phyloP scores from a whole-genome alignment of 2,888 invertebrate species.

The Trimorus sp. region DNA sequence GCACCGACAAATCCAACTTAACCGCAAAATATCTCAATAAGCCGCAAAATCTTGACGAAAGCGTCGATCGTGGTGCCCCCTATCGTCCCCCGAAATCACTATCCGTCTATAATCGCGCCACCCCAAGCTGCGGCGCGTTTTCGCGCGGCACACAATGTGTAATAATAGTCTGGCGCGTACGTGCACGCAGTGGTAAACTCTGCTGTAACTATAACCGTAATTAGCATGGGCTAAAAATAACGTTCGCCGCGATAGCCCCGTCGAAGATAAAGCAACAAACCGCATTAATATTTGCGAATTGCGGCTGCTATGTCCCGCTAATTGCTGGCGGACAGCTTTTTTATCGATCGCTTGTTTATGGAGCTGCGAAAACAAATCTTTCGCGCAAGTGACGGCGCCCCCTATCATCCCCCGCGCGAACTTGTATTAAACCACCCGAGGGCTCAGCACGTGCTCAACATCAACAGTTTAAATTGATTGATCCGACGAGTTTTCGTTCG shows the following conservation, averaged over 20 bases:
- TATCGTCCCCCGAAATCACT: too few relatives aligned
- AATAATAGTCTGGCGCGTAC: constrained; percentile 10
- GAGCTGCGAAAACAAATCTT: constrained; percentile 25
- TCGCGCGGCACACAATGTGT: constrained; percentile 5
- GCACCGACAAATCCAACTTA: too few relatives aligned
- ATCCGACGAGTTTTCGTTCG: constrained; percentile 22
- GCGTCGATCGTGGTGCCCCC: too few relatives aligned
- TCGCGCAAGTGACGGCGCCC: constrained; percentile 33
- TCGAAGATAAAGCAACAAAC: constrained; percentile 28
- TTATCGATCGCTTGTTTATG: not conserved
- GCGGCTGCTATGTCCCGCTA: constrained; percentile 9
- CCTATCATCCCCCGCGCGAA: not conserved
- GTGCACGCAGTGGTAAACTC: constrained; percentile 3
- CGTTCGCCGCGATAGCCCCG: constrained; percentile 2
- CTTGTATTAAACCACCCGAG: constrained; percentile 4
- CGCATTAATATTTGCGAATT: constrained; percentile 36
- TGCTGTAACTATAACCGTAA: constrained; percentile 31
- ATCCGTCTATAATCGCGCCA: too few relatives aligned
- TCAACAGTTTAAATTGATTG: constrained; percentile 50
- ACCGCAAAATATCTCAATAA: too few relatives aligned
- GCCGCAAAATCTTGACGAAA: too few relatives aligned
- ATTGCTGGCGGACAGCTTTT: constrained; percentile 9
- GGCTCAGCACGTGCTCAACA: constrained; percentile 47
- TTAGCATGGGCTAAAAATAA: constrained; percentile 41
- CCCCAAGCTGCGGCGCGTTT: too few relatives aligned